Conservation (phyloP, 2,888 invertebrate genomes). For the Agrotis ipsilon region DNA sequence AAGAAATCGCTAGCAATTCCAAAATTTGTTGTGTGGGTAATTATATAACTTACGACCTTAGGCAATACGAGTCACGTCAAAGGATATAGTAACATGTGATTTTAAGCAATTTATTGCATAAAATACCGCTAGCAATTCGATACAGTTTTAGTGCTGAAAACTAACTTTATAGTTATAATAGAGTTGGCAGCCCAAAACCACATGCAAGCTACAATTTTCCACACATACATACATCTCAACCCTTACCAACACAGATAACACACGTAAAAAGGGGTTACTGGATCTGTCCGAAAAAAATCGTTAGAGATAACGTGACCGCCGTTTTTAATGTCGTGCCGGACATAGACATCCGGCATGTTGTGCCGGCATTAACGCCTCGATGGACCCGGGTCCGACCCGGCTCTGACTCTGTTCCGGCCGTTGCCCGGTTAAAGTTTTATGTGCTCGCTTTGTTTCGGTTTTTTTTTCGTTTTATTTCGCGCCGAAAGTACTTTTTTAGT, state of each 20-base stretch:
- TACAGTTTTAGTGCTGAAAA: no score
- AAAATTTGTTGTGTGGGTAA: no score
- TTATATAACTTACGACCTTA: no score
- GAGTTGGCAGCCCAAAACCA: neutral
- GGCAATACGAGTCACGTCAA: no score
- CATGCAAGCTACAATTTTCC: neutral
- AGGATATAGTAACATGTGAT: no score
- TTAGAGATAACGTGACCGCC: slow-evolving; percentile 65
- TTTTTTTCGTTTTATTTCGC: slow-evolving; percentile 60
- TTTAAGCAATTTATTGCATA: no score
- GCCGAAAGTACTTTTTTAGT: slow-evolving; percentile 61
- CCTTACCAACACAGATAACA: slow-evolving; percentile 24
- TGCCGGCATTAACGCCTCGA: slow-evolving; percentile 66
- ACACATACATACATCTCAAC: slow-evolving; percentile 9
- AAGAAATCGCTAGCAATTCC: no score
- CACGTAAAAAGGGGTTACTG: slow-evolving; percentile 56
- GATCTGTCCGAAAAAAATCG: slow-evolving; percentile 60
- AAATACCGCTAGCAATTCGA: no score
- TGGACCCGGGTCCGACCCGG: slow-evolving; percentile 53
- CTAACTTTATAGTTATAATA: no score
- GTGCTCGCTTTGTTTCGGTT: slow-evolving; percentile 52
- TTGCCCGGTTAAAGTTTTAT: slow-evolving; percentile 63
- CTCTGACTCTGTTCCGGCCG: slow-evolving; percentile 61
- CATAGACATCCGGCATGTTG: slow-evolving; percentile 65
- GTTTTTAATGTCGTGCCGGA: slow-evolving; percentile 69